These are phyloP conservation scores for Cynoglossus semilaevis DNA, from an alignment of 2,113 vertebrate genomes.

Conservation along the genomic window DNA sequence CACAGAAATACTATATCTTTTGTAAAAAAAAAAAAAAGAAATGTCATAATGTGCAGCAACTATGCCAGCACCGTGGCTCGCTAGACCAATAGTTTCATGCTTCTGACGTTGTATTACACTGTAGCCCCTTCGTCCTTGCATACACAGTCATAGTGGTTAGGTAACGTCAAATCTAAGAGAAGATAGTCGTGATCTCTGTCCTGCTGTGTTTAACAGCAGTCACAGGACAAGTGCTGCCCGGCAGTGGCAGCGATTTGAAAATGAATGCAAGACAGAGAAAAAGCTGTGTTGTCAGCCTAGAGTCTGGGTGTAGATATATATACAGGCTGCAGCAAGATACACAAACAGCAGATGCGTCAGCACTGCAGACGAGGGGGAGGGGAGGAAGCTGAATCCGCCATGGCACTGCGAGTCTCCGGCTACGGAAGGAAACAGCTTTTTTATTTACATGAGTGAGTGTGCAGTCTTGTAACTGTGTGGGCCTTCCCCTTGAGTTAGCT, in stretches of 20 bases:
- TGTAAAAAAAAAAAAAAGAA: constrained; percentile 9
- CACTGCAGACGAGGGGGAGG: constrained; percentile 85
- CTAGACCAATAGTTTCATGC: constrained; percentile 40
- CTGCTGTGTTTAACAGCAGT: constrained; percentile 25
- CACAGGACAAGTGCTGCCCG: constrained; percentile 28
- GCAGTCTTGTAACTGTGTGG: constrained; percentile 25
- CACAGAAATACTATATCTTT: background rate
- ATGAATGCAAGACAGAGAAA: constrained; percentile 56
- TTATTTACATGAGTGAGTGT: constrained; percentile 45
- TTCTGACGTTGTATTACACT: constrained; percentile 32
- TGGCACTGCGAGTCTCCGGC: constrained; percentile 49
- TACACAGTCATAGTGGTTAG: constrained; percentile 64
- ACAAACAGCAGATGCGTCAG: constrained; percentile 86
- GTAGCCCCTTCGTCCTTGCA: constrained; percentile 52
- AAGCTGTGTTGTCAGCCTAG: constrained; percentile 65
- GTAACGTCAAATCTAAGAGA: constrained; percentile 43
- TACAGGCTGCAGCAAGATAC: constrained; percentile 89
- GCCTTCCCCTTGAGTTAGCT: constrained; percentile 7
- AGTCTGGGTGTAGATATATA: constrained; percentile 80
- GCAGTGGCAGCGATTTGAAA: constrained; percentile 29
- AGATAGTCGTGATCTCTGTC: constrained; percentile 35
- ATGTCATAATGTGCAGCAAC: background rate
- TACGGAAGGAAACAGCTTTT: constrained; percentile 53
- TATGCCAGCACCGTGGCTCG: too few relatives aligned
- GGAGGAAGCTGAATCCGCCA: constrained; percentile 59